Base-by-base conservation (phyloP, 2,797 vertebrate genomes). In the Sebastes matsubarae region DNA sequence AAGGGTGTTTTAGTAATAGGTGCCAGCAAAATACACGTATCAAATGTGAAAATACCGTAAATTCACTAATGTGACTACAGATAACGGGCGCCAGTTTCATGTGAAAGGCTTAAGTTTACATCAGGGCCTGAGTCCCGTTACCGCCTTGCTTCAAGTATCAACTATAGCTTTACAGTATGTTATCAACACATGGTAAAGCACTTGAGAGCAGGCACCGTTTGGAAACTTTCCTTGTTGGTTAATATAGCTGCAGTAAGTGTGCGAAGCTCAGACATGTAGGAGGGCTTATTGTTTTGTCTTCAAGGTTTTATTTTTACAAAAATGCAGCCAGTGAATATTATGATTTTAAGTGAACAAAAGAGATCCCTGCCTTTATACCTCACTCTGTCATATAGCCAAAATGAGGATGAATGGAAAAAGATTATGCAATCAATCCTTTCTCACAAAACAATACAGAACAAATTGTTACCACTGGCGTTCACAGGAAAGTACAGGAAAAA, bases 371-470 rank as follows among this genome's bases (percentile, higher is more conserved):
- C 11, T 57, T 22, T 29, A 20, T 12, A 29, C 13, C 50, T 22
- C 50, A 10, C 16, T 12, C 6, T 42, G 16, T 74, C 67, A 60
- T 7, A 32, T 24, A 50, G 25, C 8, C 18, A 66, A 29, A 65
- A 73, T 11, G 20, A 52, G 20, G 38, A 36, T 5, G 57, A 61
- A 50, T 14, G 1, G 50, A 64, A 79, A 77, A 55, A 38, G 3
- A 68, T 85, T 73, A 77, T 66, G 55, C 32, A 72, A 83, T 64
- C 24, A 30, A 20, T 59, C 29, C 13, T 72, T 67, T 79, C 46
- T 57, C 80, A 63, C 63, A 66, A 46, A 79, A 80, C 68, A 74
- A 77, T 70, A 71, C 22, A 34, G 32, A 77, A 61, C 75, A 60
- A 29, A 52, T 38, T 50, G 20, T 66, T 78, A 66, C 34, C 66